Base-by-base conservation (phyloP, 1,140 invertebrate species). In the Elymnias hypermnestra region DNA sequence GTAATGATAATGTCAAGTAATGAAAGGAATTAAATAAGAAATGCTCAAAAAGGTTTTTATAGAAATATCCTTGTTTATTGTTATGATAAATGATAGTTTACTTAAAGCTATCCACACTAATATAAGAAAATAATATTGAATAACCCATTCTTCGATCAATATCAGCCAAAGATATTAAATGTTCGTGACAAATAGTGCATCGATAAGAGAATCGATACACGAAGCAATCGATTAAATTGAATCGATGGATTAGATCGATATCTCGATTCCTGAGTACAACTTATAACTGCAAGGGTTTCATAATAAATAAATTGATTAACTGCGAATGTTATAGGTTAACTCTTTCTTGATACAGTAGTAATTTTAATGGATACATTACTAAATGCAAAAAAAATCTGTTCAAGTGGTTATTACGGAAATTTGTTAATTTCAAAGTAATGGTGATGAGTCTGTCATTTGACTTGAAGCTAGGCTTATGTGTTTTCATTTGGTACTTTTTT, bases 191-290 rank as follows among this genome's bases (percentile, higher is more conserved):
- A 76, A 79, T 72, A 60, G 59, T 29, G 43, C 52, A 75, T 71
- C 65, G 75, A 72, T 78, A 78, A 68, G 46, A 46, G 57, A 63
- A 73, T 73, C 68, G 63, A 75, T 72, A 71, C 69, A 69, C 66
- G 68, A 57, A 52, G 51, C 58, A 46, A 56, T 74, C 64, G 73
- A 75, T 72, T 71, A 76, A 67, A 63, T 57, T 67, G 68, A 55
- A 72, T 64, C 66, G 68, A 75, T 65, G 67, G 69, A 74, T 76
- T 69, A 76, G 71, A 79, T 76, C 71, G 63, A 70, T 76, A 79
- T 74, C 75, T 57, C 36, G 35, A 48, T 54, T 54, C 37, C 55
- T 63, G 63, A 49, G 50, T 56, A 26, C 49, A 29, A 43, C 43
- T 56, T 56, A 51, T 50, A 51, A 56, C 46, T 33, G 36, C 29